Conservation (phyloP, 2,113 vertebrate genomes). For the Dunckerocampus dactyliophorus region DNA sequence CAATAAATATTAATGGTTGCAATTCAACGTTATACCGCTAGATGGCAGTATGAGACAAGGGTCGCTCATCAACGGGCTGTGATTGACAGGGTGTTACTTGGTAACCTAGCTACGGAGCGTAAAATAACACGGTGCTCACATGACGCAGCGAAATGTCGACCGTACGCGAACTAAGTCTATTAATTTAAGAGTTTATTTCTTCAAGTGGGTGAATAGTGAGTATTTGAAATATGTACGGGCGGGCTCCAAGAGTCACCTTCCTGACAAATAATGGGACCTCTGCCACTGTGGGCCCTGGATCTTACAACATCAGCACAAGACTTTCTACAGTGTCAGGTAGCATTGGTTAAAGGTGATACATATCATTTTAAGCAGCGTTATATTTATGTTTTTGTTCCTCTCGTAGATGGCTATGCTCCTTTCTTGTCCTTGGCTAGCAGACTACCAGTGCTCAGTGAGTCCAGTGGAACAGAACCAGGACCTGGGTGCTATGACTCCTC, state of each 20-base stretch:
- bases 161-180: not conserved
- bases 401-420: slow-evolving; percentile 77
- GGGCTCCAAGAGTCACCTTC: slow-evolving; percentile 56
- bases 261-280: slow-evolving; percentile 26
- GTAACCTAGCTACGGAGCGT: not conserved
- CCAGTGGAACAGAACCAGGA: slow-evolving; percentile 61
- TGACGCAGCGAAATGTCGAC: not conserved
- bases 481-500: slow-evolving; percentile 76
- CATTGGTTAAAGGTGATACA: not conserved
- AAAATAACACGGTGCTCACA: not conserved
- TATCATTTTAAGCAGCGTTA: not conserved
- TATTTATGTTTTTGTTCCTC: no score
- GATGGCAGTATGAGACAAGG: not conserved
- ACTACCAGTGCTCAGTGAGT: slow-evolving; percentile 43
- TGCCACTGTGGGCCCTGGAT: slow-evolving; percentile 59
- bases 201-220: not conserved
- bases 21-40: not conserved
- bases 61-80: not conserved
- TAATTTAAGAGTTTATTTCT: not conserved
- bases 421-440: slow-evolving; percentile 77
- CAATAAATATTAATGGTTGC: not conserved
- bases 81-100: not conserved
- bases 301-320: slow-evolving; percentile 48
- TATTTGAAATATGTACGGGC: slow-evolving; percentile 54
- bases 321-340: slow-evolving; percentile 36